These are phyloP conservation scores for Pyrgus malvae DNA, from an alignment of 2,888 invertebrate genomes.

Conservation along the genomic window DNA sequence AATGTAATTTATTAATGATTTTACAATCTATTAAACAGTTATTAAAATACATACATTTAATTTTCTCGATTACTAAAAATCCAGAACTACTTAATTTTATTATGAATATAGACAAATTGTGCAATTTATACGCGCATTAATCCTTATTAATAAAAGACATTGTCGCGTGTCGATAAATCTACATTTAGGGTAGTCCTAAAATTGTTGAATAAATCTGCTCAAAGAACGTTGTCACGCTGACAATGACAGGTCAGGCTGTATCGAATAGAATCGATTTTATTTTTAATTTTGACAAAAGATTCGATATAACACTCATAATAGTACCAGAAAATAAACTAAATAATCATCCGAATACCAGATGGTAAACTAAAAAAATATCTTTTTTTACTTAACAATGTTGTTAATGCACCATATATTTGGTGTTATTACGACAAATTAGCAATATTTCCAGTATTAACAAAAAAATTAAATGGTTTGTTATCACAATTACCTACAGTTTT, in stretches of 20 bases:
- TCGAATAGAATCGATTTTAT: background rate
- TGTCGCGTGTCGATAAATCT: background rate
- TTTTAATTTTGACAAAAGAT: background rate
- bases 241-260: slow-evolving; percentile 14
- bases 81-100: slow-evolving; percentile 10
- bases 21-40: background rate
- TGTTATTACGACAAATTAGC: too few relatives aligned
- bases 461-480: too few relatives aligned
- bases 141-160: background rate
- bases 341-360: too few relatives aligned
- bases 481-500: too few relatives aligned
- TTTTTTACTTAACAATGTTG: too few relatives aligned
- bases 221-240: slow-evolving; percentile 12
- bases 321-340: background rate
- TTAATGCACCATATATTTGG: too few relatives aligned
- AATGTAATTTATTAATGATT: background rate
- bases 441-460: too few relatives aligned
- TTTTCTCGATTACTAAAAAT: background rate
- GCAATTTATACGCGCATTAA: background rate
- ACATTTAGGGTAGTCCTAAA: slow-evolving; percentile 1
- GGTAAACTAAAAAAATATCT: too few relatives aligned
- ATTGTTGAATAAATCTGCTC: slow-evolving; percentile 17
- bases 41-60: background rate
- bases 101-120: background rate
- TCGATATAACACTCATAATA: background rate